Conservation (phyloP, 2,113 vertebrate genomes). For the Notarius lentiginosus region DNA sequence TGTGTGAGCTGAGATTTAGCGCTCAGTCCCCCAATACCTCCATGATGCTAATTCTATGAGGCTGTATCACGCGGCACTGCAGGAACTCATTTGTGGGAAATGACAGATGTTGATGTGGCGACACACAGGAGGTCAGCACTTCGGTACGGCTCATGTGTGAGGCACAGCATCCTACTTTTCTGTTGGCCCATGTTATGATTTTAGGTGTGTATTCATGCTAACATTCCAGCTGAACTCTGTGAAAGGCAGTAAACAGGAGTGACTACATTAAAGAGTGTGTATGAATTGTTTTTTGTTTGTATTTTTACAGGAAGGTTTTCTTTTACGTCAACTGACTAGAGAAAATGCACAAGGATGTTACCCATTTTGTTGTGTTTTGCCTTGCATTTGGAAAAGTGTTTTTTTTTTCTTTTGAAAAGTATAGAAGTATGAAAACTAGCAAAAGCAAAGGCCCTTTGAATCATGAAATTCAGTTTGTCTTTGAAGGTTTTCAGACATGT, state of each 20-base stretch:
- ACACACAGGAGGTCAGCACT: conserved; percentile 70
- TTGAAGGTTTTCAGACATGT: not conserved
- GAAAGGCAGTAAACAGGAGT: conserved; percentile 45
- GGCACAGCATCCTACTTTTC: conserved; percentile 1
- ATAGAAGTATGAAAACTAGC: not conserved
- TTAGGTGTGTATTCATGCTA: conserved; percentile 25
- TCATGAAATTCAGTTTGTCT: not conserved
- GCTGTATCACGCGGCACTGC: conserved; percentile 57
- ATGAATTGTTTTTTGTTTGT: not conserved
- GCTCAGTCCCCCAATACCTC: conserved; percentile 62
- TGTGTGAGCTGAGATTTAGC: conserved; percentile 71
- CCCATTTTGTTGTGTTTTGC: conserved; percentile 63
- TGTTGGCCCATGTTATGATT: conserved; percentile 41
- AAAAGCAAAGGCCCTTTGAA: not conserved
- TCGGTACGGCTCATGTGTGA: conserved; percentile 53
- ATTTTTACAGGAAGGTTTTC: not conserved
- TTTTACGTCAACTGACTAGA: not conserved
- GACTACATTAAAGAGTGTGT: conserved; percentile 5
- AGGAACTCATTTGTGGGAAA: conserved; percentile 70
- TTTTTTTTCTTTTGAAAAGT: conserved; percentile 5
- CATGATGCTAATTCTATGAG: conserved; percentile 69
- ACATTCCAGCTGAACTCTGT: conserved; percentile 62
- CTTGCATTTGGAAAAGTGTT: not conserved
- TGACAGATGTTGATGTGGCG: conserved; percentile 69
- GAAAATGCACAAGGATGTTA: not conserved